Conservation (phyloP, 2,888 invertebrate species). For the Philonicus albiceps region DNA sequence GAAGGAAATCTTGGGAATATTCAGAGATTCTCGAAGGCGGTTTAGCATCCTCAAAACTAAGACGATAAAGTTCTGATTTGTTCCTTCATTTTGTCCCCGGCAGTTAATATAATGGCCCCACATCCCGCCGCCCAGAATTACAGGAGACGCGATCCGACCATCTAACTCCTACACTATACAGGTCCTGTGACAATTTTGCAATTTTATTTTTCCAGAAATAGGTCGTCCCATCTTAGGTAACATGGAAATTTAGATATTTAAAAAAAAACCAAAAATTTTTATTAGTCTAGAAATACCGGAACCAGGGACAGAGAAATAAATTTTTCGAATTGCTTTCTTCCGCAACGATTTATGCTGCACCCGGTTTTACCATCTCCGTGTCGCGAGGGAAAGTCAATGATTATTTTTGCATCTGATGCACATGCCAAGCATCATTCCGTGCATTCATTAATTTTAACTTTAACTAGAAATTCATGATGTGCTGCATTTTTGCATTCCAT, state of each 20-base stretch:
- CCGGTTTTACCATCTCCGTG: neutral
- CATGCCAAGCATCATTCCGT: neutral
- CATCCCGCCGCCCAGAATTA: neutral
- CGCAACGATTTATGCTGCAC: neutral
- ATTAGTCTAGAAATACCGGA: neutral
- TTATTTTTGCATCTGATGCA: neutral
- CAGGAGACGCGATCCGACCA: neutral
- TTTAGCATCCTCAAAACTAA: neutral
- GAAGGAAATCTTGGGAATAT: slow-evolving; percentile 25
- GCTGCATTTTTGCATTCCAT: neutral
- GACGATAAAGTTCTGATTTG: slow-evolving; percentile 40
- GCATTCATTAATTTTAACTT: neutral
- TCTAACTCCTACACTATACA: neutral
- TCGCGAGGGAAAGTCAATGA: neutral
- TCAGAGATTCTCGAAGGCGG: slow-evolving; percentile 12
- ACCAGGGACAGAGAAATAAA: neutral
- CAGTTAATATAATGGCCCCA: neutral
- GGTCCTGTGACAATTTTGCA: neutral
- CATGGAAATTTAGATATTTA: neutral
- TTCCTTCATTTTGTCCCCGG: slow-evolving; percentile 12
- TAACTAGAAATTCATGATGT: neutral
- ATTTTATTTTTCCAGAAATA: neutral
- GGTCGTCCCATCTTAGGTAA: neutral
- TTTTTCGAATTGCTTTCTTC: neutral
- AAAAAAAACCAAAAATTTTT: neutral